These are phyloP conservation scores for Dasysyrphus tricinctus DNA, from an alignment of 2,888 invertebrate species.

Conservation along the genomic window DNA sequence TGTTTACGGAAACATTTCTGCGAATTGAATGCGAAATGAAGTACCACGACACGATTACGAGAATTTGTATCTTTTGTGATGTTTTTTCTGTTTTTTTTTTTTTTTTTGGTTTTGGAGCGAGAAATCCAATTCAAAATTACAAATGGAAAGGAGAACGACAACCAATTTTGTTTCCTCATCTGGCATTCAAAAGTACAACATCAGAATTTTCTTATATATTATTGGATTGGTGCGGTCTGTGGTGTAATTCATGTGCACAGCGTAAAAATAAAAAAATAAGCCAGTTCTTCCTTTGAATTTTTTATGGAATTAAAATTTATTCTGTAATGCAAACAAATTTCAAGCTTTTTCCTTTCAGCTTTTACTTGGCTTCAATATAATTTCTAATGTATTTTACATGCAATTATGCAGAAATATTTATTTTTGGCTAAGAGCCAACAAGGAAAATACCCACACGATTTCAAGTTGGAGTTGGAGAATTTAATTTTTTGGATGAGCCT, in stretches of 20 bases:
- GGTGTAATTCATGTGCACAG: background rate
- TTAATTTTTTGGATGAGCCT: background rate
- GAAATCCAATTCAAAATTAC: conserved; percentile 13
- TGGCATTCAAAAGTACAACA: conserved; percentile 24
- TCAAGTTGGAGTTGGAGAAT: conserved; percentile 4
- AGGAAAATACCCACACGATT: conserved; percentile 9
- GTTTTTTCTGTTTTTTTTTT: conserved; percentile 16
- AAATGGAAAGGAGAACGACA: conserved; percentile 3
- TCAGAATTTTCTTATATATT: background rate
- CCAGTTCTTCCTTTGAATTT: background rate
- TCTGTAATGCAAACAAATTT: conserved; percentile 25
- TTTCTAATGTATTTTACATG: conserved; percentile 53
- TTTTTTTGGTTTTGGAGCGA: background rate
- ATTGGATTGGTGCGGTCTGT: background rate
- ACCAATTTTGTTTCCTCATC: conserved; percentile 12
- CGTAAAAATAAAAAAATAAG: background rate
- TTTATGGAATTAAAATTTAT: conserved; percentile 42
- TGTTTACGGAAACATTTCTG: conserved; percentile 48
- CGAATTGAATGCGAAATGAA: conserved; percentile 66
- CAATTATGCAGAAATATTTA: conserved; percentile 64
- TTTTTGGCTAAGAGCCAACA: conserved; percentile 46
- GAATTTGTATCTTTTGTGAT: conserved; percentile 38
- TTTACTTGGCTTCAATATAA: conserved; percentile 16
- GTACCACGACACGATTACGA: conserved; percentile 47
- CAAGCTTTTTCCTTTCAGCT: background rate